phyloP scores from a whole-genome alignment of 2,888 invertebrate genomes.

The Chelonus formosanus region DNA sequence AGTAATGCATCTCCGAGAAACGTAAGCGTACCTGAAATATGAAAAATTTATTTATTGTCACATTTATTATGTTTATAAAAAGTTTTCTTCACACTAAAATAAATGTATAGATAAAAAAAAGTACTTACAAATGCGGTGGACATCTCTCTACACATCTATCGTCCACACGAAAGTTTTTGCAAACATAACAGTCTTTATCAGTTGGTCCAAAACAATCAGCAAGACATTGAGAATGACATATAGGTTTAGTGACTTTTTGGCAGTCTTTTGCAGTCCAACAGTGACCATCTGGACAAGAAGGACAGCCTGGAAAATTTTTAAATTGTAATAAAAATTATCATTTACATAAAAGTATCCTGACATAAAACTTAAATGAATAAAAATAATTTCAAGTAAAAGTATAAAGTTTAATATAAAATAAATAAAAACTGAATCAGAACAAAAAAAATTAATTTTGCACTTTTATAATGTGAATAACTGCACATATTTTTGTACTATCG shows the following conservation, averaged over 20 bases:
- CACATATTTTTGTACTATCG: no score
- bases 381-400: no score
- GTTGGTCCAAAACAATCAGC: conserved; percentile 75
- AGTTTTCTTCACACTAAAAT: not conserved
- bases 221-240: conserved; percentile 80
- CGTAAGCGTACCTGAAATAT: conserved; percentile 66
- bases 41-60: not conserved
- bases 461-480: no score
- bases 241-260: conserved; percentile 66
- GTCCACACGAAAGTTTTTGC: conserved; percentile 69
- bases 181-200: conserved; percentile 73
- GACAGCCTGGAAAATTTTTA: conserved; percentile 67
- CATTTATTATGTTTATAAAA: no score
- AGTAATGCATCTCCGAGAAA: conserved; percentile 76
- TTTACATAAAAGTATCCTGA: no score
- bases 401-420: no score
- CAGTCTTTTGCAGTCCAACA: conserved; percentile 68
- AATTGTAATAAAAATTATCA: no score
- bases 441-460: no score
- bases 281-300: conserved; percentile 67
- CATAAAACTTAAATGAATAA: no score
- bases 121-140: conserved; percentile 73
- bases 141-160: conserved; percentile 73
- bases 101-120: conserved; percentile 7
- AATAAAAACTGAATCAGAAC: no score